Conservation (phyloP, 1,140 invertebrate genomes). For the Drepana arcuata region DNA sequence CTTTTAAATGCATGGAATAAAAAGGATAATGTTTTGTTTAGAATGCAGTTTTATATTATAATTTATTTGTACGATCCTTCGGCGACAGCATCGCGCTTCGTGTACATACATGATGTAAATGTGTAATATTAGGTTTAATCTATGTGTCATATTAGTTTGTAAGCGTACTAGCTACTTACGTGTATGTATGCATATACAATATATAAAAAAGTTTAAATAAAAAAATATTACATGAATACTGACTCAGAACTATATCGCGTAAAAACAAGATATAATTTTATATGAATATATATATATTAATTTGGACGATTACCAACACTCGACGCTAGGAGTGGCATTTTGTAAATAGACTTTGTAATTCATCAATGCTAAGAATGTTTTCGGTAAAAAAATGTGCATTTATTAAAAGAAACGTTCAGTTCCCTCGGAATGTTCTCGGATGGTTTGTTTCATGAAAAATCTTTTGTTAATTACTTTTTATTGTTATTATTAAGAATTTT, state of each 20-base stretch:
- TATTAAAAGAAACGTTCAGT: conserved; percentile 46
- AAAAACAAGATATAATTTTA: conserved; percentile 25
- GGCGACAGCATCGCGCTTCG: too few species aligned
- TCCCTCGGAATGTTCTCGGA: conserved; percentile 58
- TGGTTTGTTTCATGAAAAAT: conserved; percentile 52
- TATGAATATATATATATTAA: too few species aligned
- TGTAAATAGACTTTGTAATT: conserved; percentile 65
- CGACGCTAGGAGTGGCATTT: conserved; percentile 23
- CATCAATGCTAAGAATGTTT: conserved; percentile 45
- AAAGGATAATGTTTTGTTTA: too few species aligned
- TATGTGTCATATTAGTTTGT: conserved; percentile 67
- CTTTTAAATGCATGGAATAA: too few species aligned
- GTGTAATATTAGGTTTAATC: conserved; percentile 61
- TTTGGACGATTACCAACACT: conserved; percentile 27
- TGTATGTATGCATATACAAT: conserved; percentile 60
- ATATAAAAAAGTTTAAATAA: conserved; percentile 58
- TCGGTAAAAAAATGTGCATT: conserved; percentile 60
- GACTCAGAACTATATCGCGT: conserved; percentile 29
- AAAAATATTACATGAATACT: conserved; percentile 63
- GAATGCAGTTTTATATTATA: too few species aligned
- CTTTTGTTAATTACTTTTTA: conserved; percentile 68
- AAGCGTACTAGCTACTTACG: conserved; percentile 69
- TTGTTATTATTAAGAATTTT: conserved; percentile 71
- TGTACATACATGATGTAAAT: conserved; percentile 54
- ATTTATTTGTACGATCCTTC: too few species aligned